A percentile compares a stretch with the other conserved stretches of the same genome.
Evolutionary conservation across 2,113 vertebrate genomes (phyloP).

Genomic region (Istiophorus platypterus): DNA sequence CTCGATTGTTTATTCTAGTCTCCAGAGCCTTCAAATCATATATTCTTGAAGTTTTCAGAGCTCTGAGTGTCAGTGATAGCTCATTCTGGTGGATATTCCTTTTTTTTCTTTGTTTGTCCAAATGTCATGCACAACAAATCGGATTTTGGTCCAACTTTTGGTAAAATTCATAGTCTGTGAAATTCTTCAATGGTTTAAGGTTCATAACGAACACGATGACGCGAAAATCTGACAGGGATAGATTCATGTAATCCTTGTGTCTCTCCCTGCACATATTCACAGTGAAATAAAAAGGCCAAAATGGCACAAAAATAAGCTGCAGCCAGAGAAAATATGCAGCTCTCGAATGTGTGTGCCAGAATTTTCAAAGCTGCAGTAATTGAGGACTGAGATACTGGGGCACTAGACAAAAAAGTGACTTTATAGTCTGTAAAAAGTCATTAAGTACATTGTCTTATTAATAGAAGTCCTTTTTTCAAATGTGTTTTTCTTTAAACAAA

Average conservation of each 20-base stretch:
- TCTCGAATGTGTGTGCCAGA: not conserved
- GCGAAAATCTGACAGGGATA: not conserved
- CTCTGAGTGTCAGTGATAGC: not conserved
- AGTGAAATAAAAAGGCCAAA: constrained; percentile 1
- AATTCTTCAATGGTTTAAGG: not conserved
- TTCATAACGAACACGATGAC: not conserved
- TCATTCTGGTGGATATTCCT: not conserved
- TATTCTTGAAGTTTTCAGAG: not conserved
- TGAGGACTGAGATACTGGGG: not conserved
- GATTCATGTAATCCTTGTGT: constrained; percentile 2
- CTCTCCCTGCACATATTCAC: not conserved
- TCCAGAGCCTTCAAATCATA: not conserved
- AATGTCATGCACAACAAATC: not conserved
- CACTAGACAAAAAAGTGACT: not conserved
- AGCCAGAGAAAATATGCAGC: not conserved
- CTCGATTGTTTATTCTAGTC: not conserved
- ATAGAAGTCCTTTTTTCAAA: not conserved
- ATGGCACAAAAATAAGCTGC: not conserved
- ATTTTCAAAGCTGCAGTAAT: not conserved
- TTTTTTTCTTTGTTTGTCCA: constrained; percentile 1
- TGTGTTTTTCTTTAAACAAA: not conserved
- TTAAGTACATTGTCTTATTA: not conserved
- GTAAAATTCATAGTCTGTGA: not conserved
- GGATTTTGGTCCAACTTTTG: not conserved
- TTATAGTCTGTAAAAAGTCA: not conserved